Evolutionary conservation across 2,797 vertebrate genomes (phyloP), one percentile per base, ranked within the genome.

Genomic region (Emys orbicularis): DNA sequence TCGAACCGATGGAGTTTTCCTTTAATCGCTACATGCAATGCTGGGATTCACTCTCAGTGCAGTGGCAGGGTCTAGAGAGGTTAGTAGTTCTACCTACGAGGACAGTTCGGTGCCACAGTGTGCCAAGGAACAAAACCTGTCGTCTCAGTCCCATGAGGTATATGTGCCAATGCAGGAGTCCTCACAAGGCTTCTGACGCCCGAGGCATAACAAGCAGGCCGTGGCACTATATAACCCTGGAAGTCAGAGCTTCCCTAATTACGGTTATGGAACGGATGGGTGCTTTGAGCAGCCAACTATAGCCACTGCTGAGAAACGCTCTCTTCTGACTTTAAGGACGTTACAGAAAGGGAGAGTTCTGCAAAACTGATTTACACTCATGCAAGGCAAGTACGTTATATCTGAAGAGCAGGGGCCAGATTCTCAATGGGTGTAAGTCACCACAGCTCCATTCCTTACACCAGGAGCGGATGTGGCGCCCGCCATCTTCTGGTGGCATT

Each of bases 11-110:
- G 47, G 21, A 16, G 44, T 31, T 4, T 34, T 80, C 74, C 68
- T 76, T 53, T 21, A 47, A 80, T 18, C 31, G 0, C 0, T 41
- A 50, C 3, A 6, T 47, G 23, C 13, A 37, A 27, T 54, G n/a
- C 37, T 27, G 37, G 53, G n/a, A 52, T 86, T 0, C 0, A 85
- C 59, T 72, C 16, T 77, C 0, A 0, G 37, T 5, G 83, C 57
- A 65, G 18, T 7, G 3, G 50, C 15, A 57, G 83, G n/a, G 10
- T 21, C 50, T 9, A n/a, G 16, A n/a, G 61, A n/a, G 8, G 37
- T 10, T 2, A 68, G 18, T 5, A 37, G n/a, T 37, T 21, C 18
- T 68, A 21, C 4, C 29, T 61, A 7, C 3, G 5, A 13, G 61
- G 61, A 65, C n/a, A 37, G n/a, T 68, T 21, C 1, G 9, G n/a